Evolutionary conservation across 2,113 vertebrate genomes (phyloP), one percentile per base, ranked within the genome.

Genomic region (Oophaga pumilio): DNA sequence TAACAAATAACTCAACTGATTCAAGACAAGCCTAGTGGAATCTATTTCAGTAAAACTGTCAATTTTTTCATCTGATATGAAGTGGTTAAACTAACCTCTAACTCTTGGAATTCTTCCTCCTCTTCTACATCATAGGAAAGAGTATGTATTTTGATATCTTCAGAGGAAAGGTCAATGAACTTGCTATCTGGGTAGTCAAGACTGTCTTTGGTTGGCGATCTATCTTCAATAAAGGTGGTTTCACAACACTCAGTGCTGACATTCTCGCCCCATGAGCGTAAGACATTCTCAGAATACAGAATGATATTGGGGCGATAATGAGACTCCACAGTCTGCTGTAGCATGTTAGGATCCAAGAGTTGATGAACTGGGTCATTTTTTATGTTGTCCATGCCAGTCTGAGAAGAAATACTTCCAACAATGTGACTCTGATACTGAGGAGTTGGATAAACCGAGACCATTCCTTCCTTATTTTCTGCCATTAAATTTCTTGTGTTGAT

Each of bases 161-260:
- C 97, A 0, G 93, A 89, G 0, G 96, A 94, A 64, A 97, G 95
- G 82, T 97, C 96, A 0, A 98, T 94, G 90, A 97, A 97, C 89
- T 94, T 97, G 87, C 95, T 91, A 2, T 97, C 96, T 0, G 94
- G 90, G 50, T 96, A 96, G 81, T 96, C 92, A 91, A 97, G 90
- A 84, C 93, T 94, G 87, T 98, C 96, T 92, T 95, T 97, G 59
- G 93, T 89, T 81, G 95, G 94, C 0, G 94, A 93, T 1, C 90
- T 90, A 60, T 96, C 96, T 91, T 98, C 97, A 0, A 97, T 98
- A 92, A 99, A 99, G 64, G 97, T 98, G 14, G 97, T 99, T 90
- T 98, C 97, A 0, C 97, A 98, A 93, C 96, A 97, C 90, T 97
- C 97, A 0, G 95, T 84, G 2, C 92, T 92, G 52, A 95, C 78